Percentiles rank a stretch among this genome's conserved stretches.
These are phyloP conservation scores for Crocallis elinguaria DNA, from an alignment of 2,888 invertebrate species.

Conservation along the genomic window DNA sequence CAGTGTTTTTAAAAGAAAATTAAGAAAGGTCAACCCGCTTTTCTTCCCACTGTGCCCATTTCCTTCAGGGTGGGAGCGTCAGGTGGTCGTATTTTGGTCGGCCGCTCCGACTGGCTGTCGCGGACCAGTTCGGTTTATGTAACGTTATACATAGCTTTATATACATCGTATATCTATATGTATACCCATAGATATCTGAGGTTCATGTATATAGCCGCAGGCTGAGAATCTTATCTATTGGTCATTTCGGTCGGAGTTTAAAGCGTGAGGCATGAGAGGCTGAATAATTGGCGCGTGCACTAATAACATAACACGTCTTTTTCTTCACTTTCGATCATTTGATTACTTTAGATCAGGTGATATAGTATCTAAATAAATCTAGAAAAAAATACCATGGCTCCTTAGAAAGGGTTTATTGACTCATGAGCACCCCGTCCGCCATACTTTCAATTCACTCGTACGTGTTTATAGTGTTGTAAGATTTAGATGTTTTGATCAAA, in stretches of 20 bases:
- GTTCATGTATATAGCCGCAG: constrained; percentile 20
- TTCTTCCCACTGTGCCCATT: constrained; percentile 16
- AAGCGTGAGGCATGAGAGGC: neutral
- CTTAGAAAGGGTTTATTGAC: too few relatives aligned
- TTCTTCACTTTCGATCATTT: too few relatives aligned
- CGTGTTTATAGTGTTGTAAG: too few relatives aligned
- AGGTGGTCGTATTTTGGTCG: constrained; percentile 83
- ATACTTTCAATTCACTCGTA: too few relatives aligned
- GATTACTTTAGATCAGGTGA: too few relatives aligned
- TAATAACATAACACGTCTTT: too few relatives aligned
- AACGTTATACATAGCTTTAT: constrained; percentile 63
- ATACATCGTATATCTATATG: constrained; percentile 38
- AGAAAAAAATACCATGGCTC: too few relatives aligned
- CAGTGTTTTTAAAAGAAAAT: neutral
- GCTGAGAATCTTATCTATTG: constrained; percentile 16
- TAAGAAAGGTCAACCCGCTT: constrained; percentile 29
- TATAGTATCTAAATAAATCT: too few relatives aligned
- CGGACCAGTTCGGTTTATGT: constrained; percentile 71
- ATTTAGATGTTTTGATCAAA: too few relatives aligned
- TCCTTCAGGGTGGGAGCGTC: constrained; percentile 67
- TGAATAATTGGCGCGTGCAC: neutral
- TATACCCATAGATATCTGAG: constrained; percentile 30
- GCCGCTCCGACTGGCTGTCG: constrained; percentile 71
- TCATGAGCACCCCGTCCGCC: too few relatives aligned
- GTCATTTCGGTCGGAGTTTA: constrained; percentile 6